phyloP scores from a whole-genome alignment of 2,113 vertebrate genomes.

The Nymphicus hollandicus region DNA sequence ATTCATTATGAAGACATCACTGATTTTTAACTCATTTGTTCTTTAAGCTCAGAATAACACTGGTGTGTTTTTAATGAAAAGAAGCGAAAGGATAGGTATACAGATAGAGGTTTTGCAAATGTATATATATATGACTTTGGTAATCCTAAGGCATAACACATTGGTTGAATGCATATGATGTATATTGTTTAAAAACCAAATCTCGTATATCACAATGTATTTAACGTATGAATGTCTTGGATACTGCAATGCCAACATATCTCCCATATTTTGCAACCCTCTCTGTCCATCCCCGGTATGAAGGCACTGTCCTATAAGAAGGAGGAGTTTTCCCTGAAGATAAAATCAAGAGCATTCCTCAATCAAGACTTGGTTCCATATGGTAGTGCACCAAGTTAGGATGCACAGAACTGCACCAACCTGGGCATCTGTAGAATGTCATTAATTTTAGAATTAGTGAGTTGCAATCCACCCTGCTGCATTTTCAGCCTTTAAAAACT shows the following conservation, averaged over 20 bases:
- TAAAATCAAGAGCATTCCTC: not conserved
- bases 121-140: not conserved
- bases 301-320: not conserved
- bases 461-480: not conserved
- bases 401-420: not conserved
- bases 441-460: not conserved
- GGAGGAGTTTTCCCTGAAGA: not conserved
- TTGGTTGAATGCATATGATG: accelerated
- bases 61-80: not conserved
- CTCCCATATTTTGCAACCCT: not conserved
- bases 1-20: not conserved
- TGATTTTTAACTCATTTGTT: not conserved
- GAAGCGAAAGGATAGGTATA: not conserved
- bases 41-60: not conserved
- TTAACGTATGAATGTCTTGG: not conserved
- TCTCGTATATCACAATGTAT: not conserved
- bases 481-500: not conserved
- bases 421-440: not conserved
- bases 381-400: not conserved
- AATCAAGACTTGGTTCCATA: not conserved
- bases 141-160: not conserved
- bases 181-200: not conserved
- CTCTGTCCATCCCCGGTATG: not conserved
- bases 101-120: not conserved
- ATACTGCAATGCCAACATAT: not conserved